A percentile compares a stretch with the other conserved stretches of the same genome.
Evolutionary conservation across 2,797 vertebrate genomes (phyloP).

Genomic region (Sebastes miniatus): DNA sequence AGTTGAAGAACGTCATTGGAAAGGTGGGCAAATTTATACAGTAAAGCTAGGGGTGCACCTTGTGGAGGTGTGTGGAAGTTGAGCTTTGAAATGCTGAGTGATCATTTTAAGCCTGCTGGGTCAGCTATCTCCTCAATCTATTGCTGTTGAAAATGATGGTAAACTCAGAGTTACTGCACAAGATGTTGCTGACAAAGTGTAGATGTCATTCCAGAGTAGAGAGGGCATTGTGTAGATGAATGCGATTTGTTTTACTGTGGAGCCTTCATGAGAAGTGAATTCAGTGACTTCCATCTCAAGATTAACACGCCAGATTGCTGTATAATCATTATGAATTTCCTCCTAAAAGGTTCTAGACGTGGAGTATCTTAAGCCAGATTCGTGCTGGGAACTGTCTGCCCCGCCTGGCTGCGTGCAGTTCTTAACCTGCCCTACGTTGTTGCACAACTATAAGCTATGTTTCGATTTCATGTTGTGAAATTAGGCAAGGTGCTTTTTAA

Average conservation of each 20-base stretch:
- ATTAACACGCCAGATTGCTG: neutral
- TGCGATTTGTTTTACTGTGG: neutral
- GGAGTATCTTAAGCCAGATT: neutral
- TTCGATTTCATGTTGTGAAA: constrained; percentile 24
- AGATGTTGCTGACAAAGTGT: neutral
- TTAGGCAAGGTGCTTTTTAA: neutral
- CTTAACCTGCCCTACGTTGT: constrained; percentile 36
- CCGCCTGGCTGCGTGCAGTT: constrained; percentile 11
- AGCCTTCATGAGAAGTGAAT: neutral
- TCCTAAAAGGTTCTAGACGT: neutral
- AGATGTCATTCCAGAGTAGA: neutral
- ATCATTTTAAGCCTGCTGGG: neutral
- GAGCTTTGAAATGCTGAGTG: no score
- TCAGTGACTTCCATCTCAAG: neutral
- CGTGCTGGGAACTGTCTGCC: neutral
- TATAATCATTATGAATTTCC: neutral
- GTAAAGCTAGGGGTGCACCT: neutral
- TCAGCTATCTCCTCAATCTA: neutral
- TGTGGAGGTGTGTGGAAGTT: neutral
- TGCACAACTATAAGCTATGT: constrained; percentile 20
- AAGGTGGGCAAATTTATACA: neutral
- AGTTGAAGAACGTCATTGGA: neutral
- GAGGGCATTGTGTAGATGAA: neutral
- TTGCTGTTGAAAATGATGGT: neutral
- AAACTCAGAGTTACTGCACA: neutral